Evolutionary conservation across 2,113 vertebrate species (phyloP).

Genomic region (Brachyhypopomus gauderio): DNA sequence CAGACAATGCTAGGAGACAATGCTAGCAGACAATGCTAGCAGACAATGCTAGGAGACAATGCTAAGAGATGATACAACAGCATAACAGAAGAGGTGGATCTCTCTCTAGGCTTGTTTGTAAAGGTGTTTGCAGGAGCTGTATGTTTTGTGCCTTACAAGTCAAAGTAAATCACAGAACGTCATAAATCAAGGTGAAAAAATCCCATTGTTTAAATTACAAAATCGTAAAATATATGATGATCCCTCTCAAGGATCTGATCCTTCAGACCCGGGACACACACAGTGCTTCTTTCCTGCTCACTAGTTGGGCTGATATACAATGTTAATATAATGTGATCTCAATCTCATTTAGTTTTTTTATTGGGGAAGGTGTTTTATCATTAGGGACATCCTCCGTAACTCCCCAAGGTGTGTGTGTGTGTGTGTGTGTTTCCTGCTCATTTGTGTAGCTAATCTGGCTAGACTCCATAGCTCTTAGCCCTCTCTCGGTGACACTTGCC

Average conservation of each 20-base stretch:
- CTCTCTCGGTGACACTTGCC: constrained; percentile 28
- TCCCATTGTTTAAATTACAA: constrained; percentile 24
- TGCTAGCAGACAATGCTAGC: no score
- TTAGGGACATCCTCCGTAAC: no score
- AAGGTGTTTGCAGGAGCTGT: constrained; percentile 20
- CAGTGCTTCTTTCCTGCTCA: constrained; percentile 2
- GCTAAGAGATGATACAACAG: neutral
- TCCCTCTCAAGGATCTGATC: constrained; percentile 12
- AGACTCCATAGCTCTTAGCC: constrained; percentile 32
- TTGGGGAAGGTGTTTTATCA: no score
- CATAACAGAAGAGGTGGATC: neutral
- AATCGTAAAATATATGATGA: neutral
- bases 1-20: no score
- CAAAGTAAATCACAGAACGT: constrained; percentile 18
- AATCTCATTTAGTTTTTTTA: no score
- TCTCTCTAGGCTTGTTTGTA: neutral
- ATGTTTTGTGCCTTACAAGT: constrained; percentile 25
- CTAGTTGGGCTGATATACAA: neutral
- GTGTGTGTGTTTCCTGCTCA: constrained; percentile 13
- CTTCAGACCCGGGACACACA: neutral
- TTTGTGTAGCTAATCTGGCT: constrained; percentile 8
- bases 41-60: neutral
- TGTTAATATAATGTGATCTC: neutral
- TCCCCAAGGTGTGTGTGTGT: neutral
- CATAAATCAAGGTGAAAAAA: constrained; percentile 26